Percentiles rank a stretch among this genome's conserved stretches.
Conservation (phyloP, 2,113 vertebrate species). For the Anolis carolinensis region DNA sequence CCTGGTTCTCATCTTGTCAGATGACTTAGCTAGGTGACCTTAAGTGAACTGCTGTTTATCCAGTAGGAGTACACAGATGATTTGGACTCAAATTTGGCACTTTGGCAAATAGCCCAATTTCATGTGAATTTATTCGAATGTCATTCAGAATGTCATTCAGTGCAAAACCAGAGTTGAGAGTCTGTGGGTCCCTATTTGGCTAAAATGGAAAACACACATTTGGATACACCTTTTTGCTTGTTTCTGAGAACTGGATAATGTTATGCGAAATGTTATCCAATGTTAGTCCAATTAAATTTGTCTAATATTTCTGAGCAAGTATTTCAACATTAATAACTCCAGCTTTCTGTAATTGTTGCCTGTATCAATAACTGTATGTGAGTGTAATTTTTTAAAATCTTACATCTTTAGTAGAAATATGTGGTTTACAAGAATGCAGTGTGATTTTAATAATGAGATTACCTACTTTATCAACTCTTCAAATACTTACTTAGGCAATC, state of each 20-base stretch:
- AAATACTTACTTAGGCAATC: too few relatives aligned
- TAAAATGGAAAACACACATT: background rate
- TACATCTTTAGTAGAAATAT: background rate
- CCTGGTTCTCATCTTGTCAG: background rate
- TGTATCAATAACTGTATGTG: background rate
- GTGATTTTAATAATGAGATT: background rate
- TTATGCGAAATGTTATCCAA: background rate
- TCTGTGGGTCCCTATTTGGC: background rate
- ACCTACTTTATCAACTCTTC: background rate
- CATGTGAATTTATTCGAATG: background rate
- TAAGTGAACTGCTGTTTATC: background rate
- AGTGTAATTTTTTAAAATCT: background rate
- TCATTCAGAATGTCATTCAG: background rate
- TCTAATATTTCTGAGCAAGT: background rate
- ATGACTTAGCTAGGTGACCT: background rate
- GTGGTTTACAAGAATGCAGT: background rate
- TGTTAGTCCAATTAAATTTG: background rate
- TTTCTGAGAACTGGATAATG: background rate
- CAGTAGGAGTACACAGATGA: background rate
- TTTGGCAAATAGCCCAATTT: background rate
- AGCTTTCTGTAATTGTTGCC: background rate
- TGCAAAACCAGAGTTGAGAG: background rate
- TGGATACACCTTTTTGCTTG: background rate
- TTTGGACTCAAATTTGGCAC: background rate
- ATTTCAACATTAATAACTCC: background rate